Evolutionary conservation across 2,888 invertebrate species (phyloP).

Genomic region (Meteorus cinctellus): DNA sequence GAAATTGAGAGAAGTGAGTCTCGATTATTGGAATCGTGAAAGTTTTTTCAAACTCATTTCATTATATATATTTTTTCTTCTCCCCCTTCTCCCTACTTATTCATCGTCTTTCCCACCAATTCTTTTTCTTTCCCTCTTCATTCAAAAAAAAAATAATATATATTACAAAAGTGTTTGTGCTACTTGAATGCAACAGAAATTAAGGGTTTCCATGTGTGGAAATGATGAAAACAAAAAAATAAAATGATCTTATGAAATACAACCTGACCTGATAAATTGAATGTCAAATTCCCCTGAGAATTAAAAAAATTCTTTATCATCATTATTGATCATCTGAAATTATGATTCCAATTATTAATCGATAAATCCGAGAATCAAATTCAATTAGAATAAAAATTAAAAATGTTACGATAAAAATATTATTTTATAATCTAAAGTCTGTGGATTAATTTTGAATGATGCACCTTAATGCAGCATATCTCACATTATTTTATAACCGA

Average conservation of each 20-base stretch:
- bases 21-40: constrained; percentile 26
- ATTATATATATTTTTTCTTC: neutral
- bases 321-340: neutral
- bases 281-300: neutral
- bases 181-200: neutral
- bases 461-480: neutral
- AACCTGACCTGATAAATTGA: neutral
- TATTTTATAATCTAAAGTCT: neutral
- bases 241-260: too few relatives aligned
- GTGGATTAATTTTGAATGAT: neutral
- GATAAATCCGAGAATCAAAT: neutral
- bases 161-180: neutral
- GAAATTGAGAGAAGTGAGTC: constrained; percentile 7
- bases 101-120: neutral
- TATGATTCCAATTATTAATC: neutral
- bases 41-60: neutral
- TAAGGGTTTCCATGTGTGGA: neutral
- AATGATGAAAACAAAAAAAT: too few relatives aligned
- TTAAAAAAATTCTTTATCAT: too few relatives aligned
- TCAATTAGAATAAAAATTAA: neutral
- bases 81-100: neutral
- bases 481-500: neutral
- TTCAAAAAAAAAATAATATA: neutral
- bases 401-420: too few relatives aligned
- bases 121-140: neutral